Evolutionary conservation across 2,888 invertebrate species (phyloP), one percentile per base, ranked within the genome.

Genomic region (Hedychridium roseum): DNA sequence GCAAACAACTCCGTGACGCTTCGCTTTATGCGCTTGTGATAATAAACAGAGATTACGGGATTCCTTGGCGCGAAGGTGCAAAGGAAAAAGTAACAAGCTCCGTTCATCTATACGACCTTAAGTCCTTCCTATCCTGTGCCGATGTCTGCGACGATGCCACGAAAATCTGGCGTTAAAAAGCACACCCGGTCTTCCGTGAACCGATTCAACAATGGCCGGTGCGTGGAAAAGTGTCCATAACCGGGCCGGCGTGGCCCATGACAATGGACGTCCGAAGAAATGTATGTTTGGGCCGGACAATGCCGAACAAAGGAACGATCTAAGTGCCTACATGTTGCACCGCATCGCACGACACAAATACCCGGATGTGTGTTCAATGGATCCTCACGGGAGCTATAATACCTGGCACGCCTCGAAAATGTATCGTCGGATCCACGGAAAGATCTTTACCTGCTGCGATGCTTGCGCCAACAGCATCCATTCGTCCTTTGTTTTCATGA

Each of bases 311-410:
- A 61, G 57, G 59, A 55, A 32, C 64, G 61, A 61, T 64, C 59
- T 63, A 68, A 68, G 64, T 68, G 68, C 60, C 64, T 64, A 66
- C 67, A 60, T 66, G 67, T 68, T 63, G 63, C 64, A 56, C 53
- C 17, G 50, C 51, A 54, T 50, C 48, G 45, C 40, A 36, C 32
- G 43, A 50, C 45, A 68, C 63, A 68, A 68, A 68, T 68, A 60
- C 57, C 66, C 68, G 68, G 68, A 68, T 68, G 66, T 61, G 46
- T 51, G 57, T 58, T 59, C 61, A 58, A 66, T 66, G 60, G 53
- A 50, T 60, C 45, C 43, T 42, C 39, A 48, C 50, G 56, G 45
- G 46, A 43, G 44, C 43, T 51, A n/a, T n/a, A n/a, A 46, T 40
- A 35, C 54, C 36, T 41, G 6, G 27, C 35, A 35, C 43, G 44